These are phyloP conservation scores for Cataglyphis livida DNA, from an alignment of 2,888 invertebrate genomes.

Conservation along the genomic window DNA sequence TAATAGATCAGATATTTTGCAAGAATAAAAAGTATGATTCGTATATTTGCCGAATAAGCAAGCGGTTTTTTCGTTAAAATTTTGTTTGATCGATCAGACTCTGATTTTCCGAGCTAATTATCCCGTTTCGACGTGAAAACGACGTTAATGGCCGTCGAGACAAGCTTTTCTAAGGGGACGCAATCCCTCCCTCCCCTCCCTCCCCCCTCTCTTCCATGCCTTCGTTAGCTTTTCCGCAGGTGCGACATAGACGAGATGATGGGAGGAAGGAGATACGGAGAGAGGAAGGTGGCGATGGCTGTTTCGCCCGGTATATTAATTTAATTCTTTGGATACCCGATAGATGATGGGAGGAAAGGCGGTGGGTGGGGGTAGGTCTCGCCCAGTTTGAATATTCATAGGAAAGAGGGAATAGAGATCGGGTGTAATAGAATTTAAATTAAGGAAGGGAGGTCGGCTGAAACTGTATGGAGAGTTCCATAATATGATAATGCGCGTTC, in stretches of 20 bases:
- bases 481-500: slow-evolving; percentile 81
- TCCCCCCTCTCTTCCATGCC: slow-evolving; percentile 44
- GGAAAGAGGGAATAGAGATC: slow-evolving; percentile 85
- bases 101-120: slow-evolving; percentile 73
- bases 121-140: slow-evolving; percentile 72
- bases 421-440: slow-evolving; percentile 86
- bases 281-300: slow-evolving; percentile 68
- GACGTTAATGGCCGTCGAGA: slow-evolving; percentile 77
- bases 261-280: slow-evolving; percentile 30
- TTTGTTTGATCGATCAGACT: slow-evolving; percentile 59
- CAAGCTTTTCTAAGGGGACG: slow-evolving; percentile 73
- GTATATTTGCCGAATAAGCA: neutral
- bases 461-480: slow-evolving; percentile 80
- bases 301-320: slow-evolving; percentile 85
- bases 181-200: slow-evolving; percentile 42
- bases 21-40: neutral
- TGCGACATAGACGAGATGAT: slow-evolving; percentile 58
- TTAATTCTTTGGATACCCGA: slow-evolving; percentile 85
- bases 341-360: slow-evolving; percentile 78
- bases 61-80: slow-evolving; percentile 29
- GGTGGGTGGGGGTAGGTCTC: slow-evolving; percentile 69
- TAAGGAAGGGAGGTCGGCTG: slow-evolving; percentile 80
- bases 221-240: slow-evolving; percentile 67
- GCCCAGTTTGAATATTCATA: slow-evolving; percentile 85
- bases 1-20: neutral